Percentiles rank a stretch among this genome's conserved stretches.
phyloP scores from a whole-genome alignment of 2,113 vertebrate genomes.

The Macquaria ambigua region DNA sequence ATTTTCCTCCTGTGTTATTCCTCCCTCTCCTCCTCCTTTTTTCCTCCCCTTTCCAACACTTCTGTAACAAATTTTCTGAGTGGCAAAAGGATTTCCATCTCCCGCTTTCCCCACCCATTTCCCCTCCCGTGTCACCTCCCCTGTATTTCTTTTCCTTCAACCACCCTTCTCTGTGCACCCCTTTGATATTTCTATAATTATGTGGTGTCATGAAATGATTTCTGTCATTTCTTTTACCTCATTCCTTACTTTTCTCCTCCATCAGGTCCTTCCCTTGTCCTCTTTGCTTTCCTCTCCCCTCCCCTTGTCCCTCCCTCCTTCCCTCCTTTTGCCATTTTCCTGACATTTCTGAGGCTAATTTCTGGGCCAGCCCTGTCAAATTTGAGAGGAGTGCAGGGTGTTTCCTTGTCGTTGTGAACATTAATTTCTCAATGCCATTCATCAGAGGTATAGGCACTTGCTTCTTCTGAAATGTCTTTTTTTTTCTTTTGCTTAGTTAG shows the following conservation, averaged over 20 bases:
- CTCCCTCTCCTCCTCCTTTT: constrained; percentile 36
- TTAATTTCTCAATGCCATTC: constrained; percentile 1
- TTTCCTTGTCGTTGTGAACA: constrained; percentile 25
- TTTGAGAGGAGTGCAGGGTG: constrained; percentile 4
- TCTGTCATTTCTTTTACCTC: not conserved
- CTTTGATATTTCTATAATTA: constrained; percentile 60
- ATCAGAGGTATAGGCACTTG: not conserved
- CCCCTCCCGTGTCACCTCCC: constrained; percentile 9
- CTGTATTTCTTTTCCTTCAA: constrained; percentile 11
- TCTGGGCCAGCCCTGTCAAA: constrained; percentile 7
- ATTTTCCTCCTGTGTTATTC: constrained; percentile 67
- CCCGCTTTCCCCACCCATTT: constrained; percentile 18
- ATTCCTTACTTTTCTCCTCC: not conserved
- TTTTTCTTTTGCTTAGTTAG: constrained; percentile 2
- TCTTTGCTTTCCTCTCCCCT: constrained; percentile 1
- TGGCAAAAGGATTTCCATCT: constrained; percentile 48
- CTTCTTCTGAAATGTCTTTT: constrained; percentile 2
- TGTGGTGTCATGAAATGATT: constrained; percentile 26
- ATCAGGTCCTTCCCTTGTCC: not conserved
- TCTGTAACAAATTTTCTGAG: constrained; percentile 59
- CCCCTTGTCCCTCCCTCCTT: not conserved
- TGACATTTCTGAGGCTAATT: constrained; percentile 53
- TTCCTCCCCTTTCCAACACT: constrained; percentile 36
- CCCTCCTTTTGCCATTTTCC: constrained; percentile 12
- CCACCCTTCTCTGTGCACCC: constrained; percentile 8